Percentiles rank a stretch among this genome's conserved stretches.
Conservation (phyloP, 2,113 vertebrate genomes). For the Opisthocomus hoazin region DNA sequence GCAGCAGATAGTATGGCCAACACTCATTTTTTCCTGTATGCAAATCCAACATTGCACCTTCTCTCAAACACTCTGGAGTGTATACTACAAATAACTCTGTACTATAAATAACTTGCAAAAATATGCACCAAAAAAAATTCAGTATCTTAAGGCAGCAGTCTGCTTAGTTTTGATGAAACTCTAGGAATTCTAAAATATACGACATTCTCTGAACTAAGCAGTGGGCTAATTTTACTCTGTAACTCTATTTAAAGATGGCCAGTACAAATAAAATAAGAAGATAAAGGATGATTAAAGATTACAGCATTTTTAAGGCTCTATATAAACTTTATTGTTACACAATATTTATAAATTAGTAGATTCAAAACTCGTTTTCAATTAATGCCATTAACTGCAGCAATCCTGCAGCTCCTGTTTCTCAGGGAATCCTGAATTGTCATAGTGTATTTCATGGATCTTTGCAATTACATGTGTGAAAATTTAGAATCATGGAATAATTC, state of each 20-base stretch:
- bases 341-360: background rate
- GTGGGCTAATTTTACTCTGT: background rate
- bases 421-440: background rate
- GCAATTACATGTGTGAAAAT: rapidly evolving
- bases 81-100: background rate
- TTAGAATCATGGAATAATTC: background rate
- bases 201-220: background rate
- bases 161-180: background rate
- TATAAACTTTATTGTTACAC: background rate
- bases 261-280: background rate
- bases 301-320: background rate
- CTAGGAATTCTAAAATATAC: background rate
- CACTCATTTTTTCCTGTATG: background rate
- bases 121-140: background rate
- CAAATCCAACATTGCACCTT: background rate
- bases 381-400: background rate
- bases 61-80: background rate
- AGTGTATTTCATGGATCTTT: background rate
- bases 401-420: background rate
- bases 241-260: background rate
- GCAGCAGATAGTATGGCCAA: background rate
- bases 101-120: constrained; percentile 24
- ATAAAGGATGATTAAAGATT: background rate
- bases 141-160: background rate
- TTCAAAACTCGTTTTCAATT: background rate